Evolutionary conservation across 2,888 invertebrate species (phyloP).

Genomic region (Lasioglossum malachurum): DNA sequence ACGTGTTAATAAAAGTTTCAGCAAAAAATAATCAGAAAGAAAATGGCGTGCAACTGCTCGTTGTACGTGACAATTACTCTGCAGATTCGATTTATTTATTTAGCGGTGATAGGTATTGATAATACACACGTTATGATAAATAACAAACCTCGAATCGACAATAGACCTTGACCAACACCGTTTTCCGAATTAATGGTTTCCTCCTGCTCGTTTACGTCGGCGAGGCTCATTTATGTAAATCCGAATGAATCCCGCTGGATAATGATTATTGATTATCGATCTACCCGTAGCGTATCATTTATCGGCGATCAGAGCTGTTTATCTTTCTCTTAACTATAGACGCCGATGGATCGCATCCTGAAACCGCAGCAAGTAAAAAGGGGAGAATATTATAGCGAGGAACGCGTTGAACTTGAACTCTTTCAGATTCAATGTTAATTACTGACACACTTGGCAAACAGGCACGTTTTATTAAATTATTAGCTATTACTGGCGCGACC

Average conservation of each 20-base stretch:
- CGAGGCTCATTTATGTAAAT: background rate
- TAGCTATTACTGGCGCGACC: background rate
- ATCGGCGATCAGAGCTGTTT: background rate
- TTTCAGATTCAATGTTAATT: background rate
- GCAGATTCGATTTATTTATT: no score
- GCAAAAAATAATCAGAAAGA: no score
- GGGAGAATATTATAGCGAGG: background rate
- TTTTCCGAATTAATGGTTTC: background rate
- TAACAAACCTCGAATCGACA: background rate
- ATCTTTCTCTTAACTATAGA: background rate
- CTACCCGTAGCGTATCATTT: slow-evolving; percentile 4
- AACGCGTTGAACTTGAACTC: slow-evolving; percentile 5
- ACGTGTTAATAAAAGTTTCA: no score
- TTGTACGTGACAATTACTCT: no score
- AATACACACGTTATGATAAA: background rate
- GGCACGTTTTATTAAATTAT: background rate
- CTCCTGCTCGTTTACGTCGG: background rate
- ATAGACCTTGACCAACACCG: background rate
- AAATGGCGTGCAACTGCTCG: no score
- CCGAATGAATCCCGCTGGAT: background rate
- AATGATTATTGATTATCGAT: slow-evolving; percentile 8
- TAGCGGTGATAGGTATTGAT: no score
- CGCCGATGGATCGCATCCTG: background rate
- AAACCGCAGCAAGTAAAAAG: background rate
- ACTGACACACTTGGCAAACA: background rate